phyloP scores from a whole-genome alignment of 2,113 vertebrate species.

The Aphelocoma coerulescens region DNA sequence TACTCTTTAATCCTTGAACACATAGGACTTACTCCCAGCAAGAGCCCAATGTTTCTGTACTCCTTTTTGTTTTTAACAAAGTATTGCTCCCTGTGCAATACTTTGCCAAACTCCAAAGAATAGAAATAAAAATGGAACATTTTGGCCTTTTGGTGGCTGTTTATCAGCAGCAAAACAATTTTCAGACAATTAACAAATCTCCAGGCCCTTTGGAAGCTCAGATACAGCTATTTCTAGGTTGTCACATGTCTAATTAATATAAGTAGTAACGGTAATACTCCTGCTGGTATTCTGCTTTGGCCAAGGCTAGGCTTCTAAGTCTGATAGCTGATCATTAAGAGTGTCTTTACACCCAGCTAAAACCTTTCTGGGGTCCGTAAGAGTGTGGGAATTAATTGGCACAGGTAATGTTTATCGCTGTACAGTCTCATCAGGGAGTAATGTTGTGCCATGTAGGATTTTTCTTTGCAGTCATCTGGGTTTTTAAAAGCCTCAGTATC shows the following conservation, averaged over 20 bases:
- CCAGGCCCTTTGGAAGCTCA: not conserved
- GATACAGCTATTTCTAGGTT: not conserved
- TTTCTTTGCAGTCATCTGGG: not conserved
- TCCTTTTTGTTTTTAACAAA: not conserved
- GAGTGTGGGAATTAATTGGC: not conserved
- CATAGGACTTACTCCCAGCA: not conserved
- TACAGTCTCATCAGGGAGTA: not conserved
- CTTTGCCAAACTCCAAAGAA: not conserved
- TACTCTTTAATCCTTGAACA: not conserved
- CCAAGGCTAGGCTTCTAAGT: not conserved
- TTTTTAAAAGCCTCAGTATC: not conserved
- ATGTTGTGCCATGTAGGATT: rapidly evolving
- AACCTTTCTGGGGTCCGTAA: not conserved
- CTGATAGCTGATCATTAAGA: not conserved
- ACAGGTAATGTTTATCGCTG: rapidly evolving
- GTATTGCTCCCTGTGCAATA: not conserved
- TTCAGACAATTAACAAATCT: constrained; percentile 12
- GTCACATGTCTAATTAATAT: not conserved
- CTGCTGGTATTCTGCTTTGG: not conserved
- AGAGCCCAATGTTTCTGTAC: not conserved
- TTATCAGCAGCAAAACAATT: not conserved
- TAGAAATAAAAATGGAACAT: not conserved
- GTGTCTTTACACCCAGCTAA: not conserved
- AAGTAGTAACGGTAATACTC: not conserved
- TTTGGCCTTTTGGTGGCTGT: not conserved